Base-by-base conservation (phyloP, 1,140 invertebrate species). In the Archegozetes longisetosus region DNA sequence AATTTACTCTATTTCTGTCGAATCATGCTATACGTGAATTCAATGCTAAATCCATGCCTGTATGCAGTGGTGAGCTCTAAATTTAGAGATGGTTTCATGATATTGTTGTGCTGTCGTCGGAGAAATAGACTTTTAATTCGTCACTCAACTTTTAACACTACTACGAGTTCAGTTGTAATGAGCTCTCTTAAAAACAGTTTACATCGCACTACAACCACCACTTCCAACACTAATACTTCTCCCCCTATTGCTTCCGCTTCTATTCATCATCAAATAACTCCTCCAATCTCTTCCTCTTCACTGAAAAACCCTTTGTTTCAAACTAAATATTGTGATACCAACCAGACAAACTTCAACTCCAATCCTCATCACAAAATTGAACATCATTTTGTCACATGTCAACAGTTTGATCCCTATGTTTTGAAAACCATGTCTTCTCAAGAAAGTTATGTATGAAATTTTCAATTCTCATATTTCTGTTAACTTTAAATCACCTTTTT, bases 41-140 rank as follows among this genome's bases (percentile, higher is more conserved):
- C 86, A 3, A 86, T 86, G 25, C 81, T 90, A 59, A 92, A 91
- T 73, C 88, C 88, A 2, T 87, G 91, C 64, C 76, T 91, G 17
- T 91, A 92, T 72, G 70, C 70, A 27, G 75, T 88, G 14, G 88
- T 88, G 83, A 89, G 86, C n/a, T 86, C 85, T 0, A 91, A 90
- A 71, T 92, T 91, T 73, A 78, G 88, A 13, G 80, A 82, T 20
- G 87, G 86, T 0, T 90, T 90, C 66, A 54, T 66, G 3, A 27
- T 55, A 9, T 60, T 55, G 29, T 46, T 68, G 20, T 32, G 64
- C 20, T 61, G 47, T 22, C 20, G 32, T 13, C 48, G 58, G 26
- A 40, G 12, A 6, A 51, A 49, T 48, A 27, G 58, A 1, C 23
- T 60, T 9, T 26, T 62, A 6, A 53, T 59, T n/a, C 1, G 57